These are phyloP conservation scores for Acrobeloides nanus DNA, from an alignment of 2,888 invertebrate genomes.

Conservation along the genomic window DNA sequence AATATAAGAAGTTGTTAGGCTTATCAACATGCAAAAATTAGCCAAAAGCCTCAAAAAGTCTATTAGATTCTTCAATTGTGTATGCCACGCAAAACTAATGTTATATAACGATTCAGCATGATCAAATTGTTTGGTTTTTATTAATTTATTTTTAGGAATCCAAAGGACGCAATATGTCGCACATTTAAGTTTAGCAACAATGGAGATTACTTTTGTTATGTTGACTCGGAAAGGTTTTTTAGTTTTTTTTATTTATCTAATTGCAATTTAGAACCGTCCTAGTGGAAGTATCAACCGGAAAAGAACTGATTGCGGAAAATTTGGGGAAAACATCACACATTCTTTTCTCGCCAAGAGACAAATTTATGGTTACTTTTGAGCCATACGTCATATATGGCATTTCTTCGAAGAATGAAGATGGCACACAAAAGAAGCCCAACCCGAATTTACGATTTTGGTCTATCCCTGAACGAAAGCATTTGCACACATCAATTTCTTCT, in stretches of 20 bases:
- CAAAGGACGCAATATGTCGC: conserved; percentile 37
- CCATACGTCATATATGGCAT: conserved; percentile 43
- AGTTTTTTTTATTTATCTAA: background rate
- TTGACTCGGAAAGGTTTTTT: conserved; percentile 34
- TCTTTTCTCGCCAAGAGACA: conserved; percentile 48
- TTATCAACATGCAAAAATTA: no score
- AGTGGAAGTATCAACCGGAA: conserved; percentile 38
- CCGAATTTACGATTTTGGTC: conserved; percentile 48
- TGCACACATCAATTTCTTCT: conserved; percentile 12
- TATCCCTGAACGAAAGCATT: conserved; percentile 31
- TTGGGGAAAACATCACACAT: conserved; percentile 39
- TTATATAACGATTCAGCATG: no score
- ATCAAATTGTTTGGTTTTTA: no score
- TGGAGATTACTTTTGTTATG: conserved; percentile 45
- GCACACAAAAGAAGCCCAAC: conserved; percentile 33
- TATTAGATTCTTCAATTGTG: no score
- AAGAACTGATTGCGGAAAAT: conserved; percentile 28
- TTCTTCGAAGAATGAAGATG: conserved; percentile 20
- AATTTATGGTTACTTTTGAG: conserved; percentile 41
- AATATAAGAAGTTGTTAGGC: no score
- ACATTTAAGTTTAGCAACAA: conserved; percentile 42
- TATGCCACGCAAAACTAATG: no score
- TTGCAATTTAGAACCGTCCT: conserved; percentile 33
- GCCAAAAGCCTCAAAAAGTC: no score
- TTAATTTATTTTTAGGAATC: conserved; percentile 31